phyloP scores from a whole-genome alignment of 1,140 invertebrate species.

The Zaprionus lachaisei region DNA sequence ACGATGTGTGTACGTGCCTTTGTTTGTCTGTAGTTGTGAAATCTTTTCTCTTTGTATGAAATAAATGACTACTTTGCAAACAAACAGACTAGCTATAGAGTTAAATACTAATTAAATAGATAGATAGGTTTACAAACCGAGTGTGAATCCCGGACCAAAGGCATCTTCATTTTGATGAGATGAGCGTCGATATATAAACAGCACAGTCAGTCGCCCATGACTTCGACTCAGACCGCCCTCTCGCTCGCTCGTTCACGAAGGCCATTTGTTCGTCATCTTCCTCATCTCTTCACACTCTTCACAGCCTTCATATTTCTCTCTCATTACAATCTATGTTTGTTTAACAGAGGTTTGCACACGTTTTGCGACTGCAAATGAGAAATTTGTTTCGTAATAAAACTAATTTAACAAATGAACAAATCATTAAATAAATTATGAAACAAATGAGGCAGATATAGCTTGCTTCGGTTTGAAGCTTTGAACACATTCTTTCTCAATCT shows the following conservation, averaged over 20 bases:
- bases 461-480: constrained; percentile 33
- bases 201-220: constrained; percentile 61
- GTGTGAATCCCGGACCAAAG: constrained; percentile 67
- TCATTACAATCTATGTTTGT: constrained; percentile 66
- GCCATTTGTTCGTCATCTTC: constrained; percentile 65
- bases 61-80: constrained; percentile 23
- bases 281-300: constrained; percentile 64
- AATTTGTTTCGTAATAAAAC: constrained; percentile 83
- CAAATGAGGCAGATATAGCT: constrained; percentile 23
- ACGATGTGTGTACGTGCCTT: constrained; percentile 19
- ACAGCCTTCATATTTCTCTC: constrained; percentile 61
- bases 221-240: constrained; percentile 44
- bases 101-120: constrained; percentile 54
- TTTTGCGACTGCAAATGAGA: constrained; percentile 84
- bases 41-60: constrained; percentile 38
- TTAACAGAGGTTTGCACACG: constrained; percentile 58
- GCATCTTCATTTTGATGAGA: constrained; percentile 58
- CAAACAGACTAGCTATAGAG: constrained; percentile 24
- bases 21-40: constrained; percentile 31
- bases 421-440: constrained; percentile 47
- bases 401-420: constrained; percentile 73
- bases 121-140: constrained; percentile 73
- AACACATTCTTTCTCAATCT: constrained; percentile 32
- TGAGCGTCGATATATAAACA: constrained; percentile 49
- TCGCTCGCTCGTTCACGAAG: constrained; percentile 50